Percentiles rank a stretch among this genome's conserved stretches.
These are phyloP conservation scores for Podocnemis expansa DNA, from an alignment of 2,113 vertebrate genomes.

Conservation along the genomic window DNA sequence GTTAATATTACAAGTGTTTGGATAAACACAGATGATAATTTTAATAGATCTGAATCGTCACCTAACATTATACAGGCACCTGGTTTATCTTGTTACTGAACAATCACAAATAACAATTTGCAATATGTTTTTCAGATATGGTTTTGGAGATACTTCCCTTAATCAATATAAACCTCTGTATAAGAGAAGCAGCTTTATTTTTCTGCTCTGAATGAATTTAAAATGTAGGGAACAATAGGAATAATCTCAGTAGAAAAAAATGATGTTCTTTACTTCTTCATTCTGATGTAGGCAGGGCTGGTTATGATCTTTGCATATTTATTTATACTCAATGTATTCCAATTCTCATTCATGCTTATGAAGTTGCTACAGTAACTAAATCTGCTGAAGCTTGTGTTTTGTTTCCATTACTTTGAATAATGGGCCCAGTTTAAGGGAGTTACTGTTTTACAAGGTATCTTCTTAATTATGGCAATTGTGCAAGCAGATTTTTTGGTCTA, in stretches of 20 bases:
- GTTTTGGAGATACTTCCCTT: slow-evolving; percentile 20
- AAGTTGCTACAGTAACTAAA: slow-evolving; percentile 58
- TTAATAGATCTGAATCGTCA: slow-evolving; percentile 52
- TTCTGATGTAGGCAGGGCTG: slow-evolving; percentile 1
- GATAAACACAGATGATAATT: slow-evolving; percentile 37
- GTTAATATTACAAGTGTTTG: slow-evolving; percentile 46
- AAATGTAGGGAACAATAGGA: slow-evolving; percentile 40
- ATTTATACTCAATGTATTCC: slow-evolving; percentile 59
- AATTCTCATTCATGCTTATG: slow-evolving; percentile 48
- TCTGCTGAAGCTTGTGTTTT: slow-evolving; percentile 35
- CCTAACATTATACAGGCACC: slow-evolving; percentile 33
- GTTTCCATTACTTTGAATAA: slow-evolving; percentile 54
- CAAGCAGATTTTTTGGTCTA: slow-evolving; percentile 13
- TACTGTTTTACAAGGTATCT: slow-evolving; percentile 38
- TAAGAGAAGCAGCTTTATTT: neutral
- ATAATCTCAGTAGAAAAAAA: slow-evolving; percentile 24
- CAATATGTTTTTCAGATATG: slow-evolving; percentile 29
- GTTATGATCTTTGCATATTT: slow-evolving; percentile 5
- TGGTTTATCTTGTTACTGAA: slow-evolving; percentile 34
- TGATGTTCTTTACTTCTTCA: neutral
- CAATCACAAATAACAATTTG: slow-evolving; percentile 19
- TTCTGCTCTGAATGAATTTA: slow-evolving; percentile 1
- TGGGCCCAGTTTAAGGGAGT: slow-evolving; percentile 47
- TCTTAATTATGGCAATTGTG: slow-evolving; percentile 38
- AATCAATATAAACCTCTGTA: neutral